Evolutionary conservation across 2,797 vertebrate genomes (phyloP), one percentile per base, ranked within the genome.

Genomic region (Characodon lateralis): DNA sequence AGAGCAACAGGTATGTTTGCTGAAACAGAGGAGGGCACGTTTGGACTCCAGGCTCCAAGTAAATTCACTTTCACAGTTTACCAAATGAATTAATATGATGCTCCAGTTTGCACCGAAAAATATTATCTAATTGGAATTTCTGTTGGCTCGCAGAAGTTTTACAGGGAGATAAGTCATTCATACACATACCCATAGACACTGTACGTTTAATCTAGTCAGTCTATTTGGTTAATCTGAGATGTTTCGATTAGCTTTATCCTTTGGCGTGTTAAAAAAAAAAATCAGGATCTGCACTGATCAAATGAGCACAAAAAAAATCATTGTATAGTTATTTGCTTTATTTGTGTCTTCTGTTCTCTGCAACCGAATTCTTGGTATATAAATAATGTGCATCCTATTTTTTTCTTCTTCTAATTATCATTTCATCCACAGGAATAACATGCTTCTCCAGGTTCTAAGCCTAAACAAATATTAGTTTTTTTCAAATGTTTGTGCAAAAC

Each of bases 51-150:
- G 53, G 65, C 84, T 83, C 80, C 56, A 75, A 88, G 79, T 83
- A 84, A 82, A 91, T 91, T 91, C 86, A 85, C 87, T 89, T 87
- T 89, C 83, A 86, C 83, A 73, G 76, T 90, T 91, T 87, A 83
- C 87, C 87, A 91, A 88, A 84, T 10, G 28, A 76, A 89, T 92
- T 74, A 92, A 94, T 83, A 92, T 85, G 86, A 89, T 20, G 87
- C 80, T 87, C 66, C 74, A 79, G 83, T 86, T 88, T 83, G 79
- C 39, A 51, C 58, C 65, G 72, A 75, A 75, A 56, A 77, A 76
- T 24, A 77, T 73, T 77, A 75, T 84, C 78, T 83, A 84, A 91
- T 88, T 90, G 87, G 78, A 83, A 84, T 78, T 87, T 83, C 83
- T 93, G 88, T 88, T 31, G 7, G 9, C 63, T 76, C 77, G 88